phyloP scores from a whole-genome alignment of 23 tunicate species.

The Botrylloides violaceus region DNA sequence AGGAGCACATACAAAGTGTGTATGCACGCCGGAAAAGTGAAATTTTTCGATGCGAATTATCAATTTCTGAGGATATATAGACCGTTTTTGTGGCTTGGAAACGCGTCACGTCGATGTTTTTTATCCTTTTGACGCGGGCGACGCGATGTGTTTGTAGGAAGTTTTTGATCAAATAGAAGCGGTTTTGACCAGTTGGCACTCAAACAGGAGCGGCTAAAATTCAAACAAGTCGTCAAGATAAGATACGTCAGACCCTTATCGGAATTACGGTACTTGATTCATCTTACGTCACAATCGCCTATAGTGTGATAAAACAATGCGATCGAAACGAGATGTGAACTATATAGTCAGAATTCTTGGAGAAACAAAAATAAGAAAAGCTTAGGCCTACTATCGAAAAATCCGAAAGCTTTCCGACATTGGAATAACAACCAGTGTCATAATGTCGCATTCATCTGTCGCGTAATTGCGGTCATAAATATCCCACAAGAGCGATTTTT shows the following conservation, averaged over 20 bases:
- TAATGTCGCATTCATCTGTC: background rate
- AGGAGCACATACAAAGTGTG: too few relatives aligned
- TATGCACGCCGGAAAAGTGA: too few relatives aligned
- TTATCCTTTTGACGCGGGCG: background rate
- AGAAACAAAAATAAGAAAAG: too few relatives aligned
- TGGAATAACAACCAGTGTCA: too few relatives aligned
- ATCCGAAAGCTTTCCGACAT: background rate
- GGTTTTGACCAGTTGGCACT: background rate
- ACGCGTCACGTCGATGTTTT: too few relatives aligned
- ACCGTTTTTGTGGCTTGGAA: too few relatives aligned
- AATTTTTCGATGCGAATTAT: too few relatives aligned
- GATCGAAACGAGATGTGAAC: background rate
- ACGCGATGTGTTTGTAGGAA: background rate
- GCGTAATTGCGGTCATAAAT: background rate
- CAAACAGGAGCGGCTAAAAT: background rate
- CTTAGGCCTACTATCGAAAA: background rate
- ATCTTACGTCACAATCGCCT: background rate
- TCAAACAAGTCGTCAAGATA: background rate
- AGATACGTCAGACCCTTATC: background rate
- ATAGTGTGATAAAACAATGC: background rate
- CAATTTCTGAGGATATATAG: too few relatives aligned
- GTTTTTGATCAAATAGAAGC: background rate
- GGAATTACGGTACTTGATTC: background rate
- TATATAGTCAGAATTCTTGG: background rate
- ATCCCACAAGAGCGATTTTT: too few relatives aligned